These are phyloP conservation scores for Murina feae DNA, from an alignment of 2,113 vertebrate genomes.

Conservation along the genomic window DNA sequence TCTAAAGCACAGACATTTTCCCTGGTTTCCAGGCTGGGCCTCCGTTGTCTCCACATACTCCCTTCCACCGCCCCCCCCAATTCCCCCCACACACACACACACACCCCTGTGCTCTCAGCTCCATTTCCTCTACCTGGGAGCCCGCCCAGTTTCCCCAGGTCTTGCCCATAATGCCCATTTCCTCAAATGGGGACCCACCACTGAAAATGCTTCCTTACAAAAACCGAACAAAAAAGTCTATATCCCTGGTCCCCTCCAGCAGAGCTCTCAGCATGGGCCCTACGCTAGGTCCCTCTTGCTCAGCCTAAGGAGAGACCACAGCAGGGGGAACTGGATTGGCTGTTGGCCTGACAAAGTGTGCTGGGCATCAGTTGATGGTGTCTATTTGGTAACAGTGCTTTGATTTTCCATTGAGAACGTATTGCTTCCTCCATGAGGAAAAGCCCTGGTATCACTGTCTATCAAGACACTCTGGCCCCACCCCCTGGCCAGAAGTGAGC, in stretches of 20 bases:
- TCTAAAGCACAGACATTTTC: too few relatives aligned
- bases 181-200: neutral
- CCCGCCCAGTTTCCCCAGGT: neutral
- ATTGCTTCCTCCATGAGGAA: accelerated
- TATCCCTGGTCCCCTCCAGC: neutral
- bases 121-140: neutral
- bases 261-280: too few relatives aligned
- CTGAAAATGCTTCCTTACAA: neutral
- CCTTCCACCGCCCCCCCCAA: too few relatives aligned
- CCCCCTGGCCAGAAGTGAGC: neutral
- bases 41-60: neutral
- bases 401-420: neutral
- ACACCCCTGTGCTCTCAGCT: neutral
- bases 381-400: neutral
- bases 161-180: neutral
- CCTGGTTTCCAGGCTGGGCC: neutral
- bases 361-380: neutral
- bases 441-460: neutral
- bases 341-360: too few relatives aligned
- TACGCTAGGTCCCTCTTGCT: neutral
- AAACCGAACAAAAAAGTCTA: neutral
- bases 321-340: too few relatives aligned
- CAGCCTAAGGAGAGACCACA: neutral
- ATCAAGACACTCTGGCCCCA: neutral
- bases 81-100: too few relatives aligned